Evolutionary conservation across 2,797 vertebrate genomes (phyloP).

Genomic region (Amazona finschi): DNA sequence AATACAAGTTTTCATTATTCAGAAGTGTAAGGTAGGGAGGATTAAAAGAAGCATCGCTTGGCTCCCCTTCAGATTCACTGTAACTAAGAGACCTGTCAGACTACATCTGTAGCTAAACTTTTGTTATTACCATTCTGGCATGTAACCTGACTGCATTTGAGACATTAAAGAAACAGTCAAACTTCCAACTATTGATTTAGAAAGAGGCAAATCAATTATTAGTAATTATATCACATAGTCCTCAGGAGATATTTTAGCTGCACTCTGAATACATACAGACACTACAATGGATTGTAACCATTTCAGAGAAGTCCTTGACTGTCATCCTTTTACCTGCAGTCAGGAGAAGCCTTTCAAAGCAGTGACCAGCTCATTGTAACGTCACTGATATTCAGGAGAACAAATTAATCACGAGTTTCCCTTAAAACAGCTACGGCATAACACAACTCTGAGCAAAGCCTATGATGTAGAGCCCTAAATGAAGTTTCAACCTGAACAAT

Average conservation of each 20-base stretch:
- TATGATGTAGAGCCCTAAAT: neutral
- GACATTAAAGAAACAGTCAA: neutral
- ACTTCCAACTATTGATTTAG: neutral
- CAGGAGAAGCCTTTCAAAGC: neutral
- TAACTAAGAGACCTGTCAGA: neutral
- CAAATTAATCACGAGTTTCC: neutral
- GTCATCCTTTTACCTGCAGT: neutral
- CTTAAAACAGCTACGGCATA: neutral
- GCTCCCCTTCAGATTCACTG: neutral
- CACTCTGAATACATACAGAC: neutral
- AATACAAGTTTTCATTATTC: neutral
- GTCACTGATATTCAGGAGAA: neutral
- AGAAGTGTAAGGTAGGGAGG: neutral
- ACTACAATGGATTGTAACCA: neutral
- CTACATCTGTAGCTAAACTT: neutral
- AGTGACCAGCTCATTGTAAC: neutral
- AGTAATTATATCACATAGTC: neutral
- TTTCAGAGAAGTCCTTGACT: neutral
- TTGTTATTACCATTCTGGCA: neutral
- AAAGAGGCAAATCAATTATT: neutral
- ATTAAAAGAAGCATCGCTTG: neutral
- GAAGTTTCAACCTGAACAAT: neutral
- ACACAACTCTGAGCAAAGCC: neutral
- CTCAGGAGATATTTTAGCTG: neutral
- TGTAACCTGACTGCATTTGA: neutral